Percentiles rank a stretch among this genome's conserved stretches.
Conservation (phyloP, 2,888 invertebrate species). For the Ptilodon capucinus region DNA sequence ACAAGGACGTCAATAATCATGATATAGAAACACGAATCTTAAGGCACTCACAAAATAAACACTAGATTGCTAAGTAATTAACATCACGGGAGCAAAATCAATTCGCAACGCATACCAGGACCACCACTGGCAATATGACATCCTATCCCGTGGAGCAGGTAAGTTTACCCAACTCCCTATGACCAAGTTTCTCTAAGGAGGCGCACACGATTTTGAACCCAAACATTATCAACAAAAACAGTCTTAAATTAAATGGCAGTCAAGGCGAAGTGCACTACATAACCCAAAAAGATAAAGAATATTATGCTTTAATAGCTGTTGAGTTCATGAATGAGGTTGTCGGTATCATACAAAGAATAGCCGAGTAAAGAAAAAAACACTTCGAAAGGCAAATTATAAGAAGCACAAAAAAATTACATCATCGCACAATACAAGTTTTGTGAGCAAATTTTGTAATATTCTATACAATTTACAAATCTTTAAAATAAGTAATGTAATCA, state of each 20-base stretch:
- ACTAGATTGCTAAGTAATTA: not conserved
- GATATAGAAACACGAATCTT: not conserved
- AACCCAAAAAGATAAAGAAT: conserved; percentile 38
- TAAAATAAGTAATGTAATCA: not conserved
- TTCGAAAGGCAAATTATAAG: conserved; percentile 38
- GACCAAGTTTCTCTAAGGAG: conserved; percentile 41
- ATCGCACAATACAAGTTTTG: conserved; percentile 10
- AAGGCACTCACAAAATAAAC: not conserved
- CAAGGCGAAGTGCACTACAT: conserved; percentile 41
- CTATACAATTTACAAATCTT: conserved; percentile 1
- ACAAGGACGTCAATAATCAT: not conserved
- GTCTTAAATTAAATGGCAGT: conserved; percentile 19
- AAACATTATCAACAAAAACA: conserved; percentile 31
- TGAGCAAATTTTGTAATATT: conserved; percentile 13
- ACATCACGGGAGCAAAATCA: not conserved
- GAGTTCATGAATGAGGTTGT: conserved; percentile 33
- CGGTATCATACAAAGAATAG: conserved; percentile 53
- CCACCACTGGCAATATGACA: conserved; percentile 41
- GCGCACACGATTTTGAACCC: conserved; percentile 46
- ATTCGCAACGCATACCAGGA: conserved; percentile 25
- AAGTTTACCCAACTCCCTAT: conserved; percentile 58
- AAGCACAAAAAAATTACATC: conserved; percentile 33
- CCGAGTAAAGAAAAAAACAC: conserved; percentile 30
- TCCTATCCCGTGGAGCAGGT: conserved; percentile 58
- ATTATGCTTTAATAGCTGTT: conserved; percentile 36